Base-by-base conservation (phyloP, 1,140 invertebrate species). In the Manduca sexta region DNA sequence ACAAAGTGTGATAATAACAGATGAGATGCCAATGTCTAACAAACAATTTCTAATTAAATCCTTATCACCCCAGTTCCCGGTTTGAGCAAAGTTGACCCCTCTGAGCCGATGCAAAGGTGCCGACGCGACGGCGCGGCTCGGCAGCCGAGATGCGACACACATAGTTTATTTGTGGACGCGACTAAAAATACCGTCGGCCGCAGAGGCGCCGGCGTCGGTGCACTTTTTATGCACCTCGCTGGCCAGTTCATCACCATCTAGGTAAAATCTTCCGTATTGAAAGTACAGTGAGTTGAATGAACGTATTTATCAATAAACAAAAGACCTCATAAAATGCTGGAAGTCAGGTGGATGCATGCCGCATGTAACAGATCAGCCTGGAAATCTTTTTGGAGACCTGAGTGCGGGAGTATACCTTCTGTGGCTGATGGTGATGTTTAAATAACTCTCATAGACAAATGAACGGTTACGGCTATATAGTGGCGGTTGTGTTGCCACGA, bases 151-250 rank as follows among this genome's bases (percentile, higher is more conserved):
- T 26, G 39, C 66, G 69, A 54, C 65, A 69, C 52, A 68, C 48
- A 64, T 67, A 45, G 41, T 59, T 62, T 80, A 80, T 80, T 83
- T 69, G 48, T 56, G 66, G 63, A 51, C 58, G 58, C 13, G 61
- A 26, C 72, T 82, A 79, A 78, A 82, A 79, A 78, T 83, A 83
- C 54, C 18, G 49, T 48, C 65, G 49, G 64, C 50, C 56, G 53
- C 63, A 52, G 59, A 18, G 18, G 34, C 58, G 63, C 68, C 76
- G 70, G 56, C 56, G 18, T 41, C 53, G 49, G 66, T 79, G 73
- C 73, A 74, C 56, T 83, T 83, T 83, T 83, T 83, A 70, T 75
- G 69, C 67, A 74, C 49, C 58, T 58, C n/a, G 15, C 21, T 7
- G 18, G 11, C 30, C 26, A 15, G 8, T 44, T 44, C 35, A 45